Conservation (phyloP, 1,140 invertebrate genomes). For the Prorops nasuta region DNA sequence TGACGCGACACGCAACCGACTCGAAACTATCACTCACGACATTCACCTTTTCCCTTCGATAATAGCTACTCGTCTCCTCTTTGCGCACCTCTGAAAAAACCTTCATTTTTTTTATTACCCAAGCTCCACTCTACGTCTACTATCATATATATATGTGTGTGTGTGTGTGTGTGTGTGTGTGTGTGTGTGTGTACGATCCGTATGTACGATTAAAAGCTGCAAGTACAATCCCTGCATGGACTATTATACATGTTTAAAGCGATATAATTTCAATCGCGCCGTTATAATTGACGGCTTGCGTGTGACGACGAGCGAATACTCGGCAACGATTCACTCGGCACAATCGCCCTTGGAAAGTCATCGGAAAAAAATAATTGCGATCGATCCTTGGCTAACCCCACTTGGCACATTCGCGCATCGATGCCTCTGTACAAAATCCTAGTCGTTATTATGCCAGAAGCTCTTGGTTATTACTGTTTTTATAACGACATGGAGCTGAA, state of each 20-base stretch:
- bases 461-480: constrained; percentile 40
- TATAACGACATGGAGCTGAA: constrained; percentile 38
- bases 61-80: too few relatives aligned
- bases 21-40: too few relatives aligned
- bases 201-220: too few relatives aligned
- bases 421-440: constrained; percentile 46
- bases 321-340: constrained; percentile 35
- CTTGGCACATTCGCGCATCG: constrained; percentile 48
- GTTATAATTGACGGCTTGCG: constrained; percentile 25
- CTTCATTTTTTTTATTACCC: too few relatives aligned
- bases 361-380: constrained; percentile 52
- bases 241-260: too few relatives aligned
- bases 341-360: constrained; percentile 29
- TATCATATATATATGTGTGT: too few relatives aligned
- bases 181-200: too few relatives aligned
- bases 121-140: too few relatives aligned
- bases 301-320: constrained; percentile 32
- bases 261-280: constrained; percentile 23
- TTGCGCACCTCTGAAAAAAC: too few relatives aligned
- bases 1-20: constrained; percentile 8
- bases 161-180: too few relatives aligned
- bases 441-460: constrained; percentile 43
- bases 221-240: too few relatives aligned
- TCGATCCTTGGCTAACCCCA: constrained; percentile 34
- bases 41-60: too few relatives aligned